Evolutionary conservation across 2,113 vertebrate genomes (phyloP), one percentile per base, ranked within the genome.

Genomic region (Neolamprologus ventralis): DNA sequence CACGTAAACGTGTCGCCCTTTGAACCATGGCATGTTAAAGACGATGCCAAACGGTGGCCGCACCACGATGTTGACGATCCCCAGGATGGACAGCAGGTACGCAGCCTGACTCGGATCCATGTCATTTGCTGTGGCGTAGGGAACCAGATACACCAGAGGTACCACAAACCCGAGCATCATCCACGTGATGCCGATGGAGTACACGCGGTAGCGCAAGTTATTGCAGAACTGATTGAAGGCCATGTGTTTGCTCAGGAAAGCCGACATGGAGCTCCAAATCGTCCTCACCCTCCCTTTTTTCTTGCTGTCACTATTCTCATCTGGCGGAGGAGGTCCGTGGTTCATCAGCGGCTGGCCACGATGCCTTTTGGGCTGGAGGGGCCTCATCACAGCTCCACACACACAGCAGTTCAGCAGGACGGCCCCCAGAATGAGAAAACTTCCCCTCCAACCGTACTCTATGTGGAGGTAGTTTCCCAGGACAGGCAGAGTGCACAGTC

Each of bases 381-480:
- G 98, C 91, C 98, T 97, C 97, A 99, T 97, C 57, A 99, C 89
- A 1, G 98, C 97, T 5, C 98, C 98, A 9, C 97, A 98, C 19
- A 98, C 97, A 4, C 98, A 99, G 92, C 97, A 96, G 94, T 99
- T 98, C 6, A 99, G 92, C 16, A 99, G 80, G 4, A 99, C 90
- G 19, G 97, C 98, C 1, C 98, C 98, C 31, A 99, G 95, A 63
- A 99, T 91, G 0, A 98, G 96, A 87, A 99, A 99, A 83, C 97
- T 97, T 1, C 98, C 98, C 88, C 98, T 97, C 98, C 98, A 99
- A 58, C 98, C 98, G 58, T 98, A 94, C 45, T 96, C 89, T 3
- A 94, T 94, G 95, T 98, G 95, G 89, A 99, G 91, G 90, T 97
- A 96, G 21, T 97, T 97, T n/a, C 97, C 97, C 85, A 98, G 94